A percentile compares a stretch with the other conserved stretches of the same genome.
Evolutionary conservation across 2,113 vertebrate species (phyloP).

Genomic region (Thomomys bottae): DNA sequence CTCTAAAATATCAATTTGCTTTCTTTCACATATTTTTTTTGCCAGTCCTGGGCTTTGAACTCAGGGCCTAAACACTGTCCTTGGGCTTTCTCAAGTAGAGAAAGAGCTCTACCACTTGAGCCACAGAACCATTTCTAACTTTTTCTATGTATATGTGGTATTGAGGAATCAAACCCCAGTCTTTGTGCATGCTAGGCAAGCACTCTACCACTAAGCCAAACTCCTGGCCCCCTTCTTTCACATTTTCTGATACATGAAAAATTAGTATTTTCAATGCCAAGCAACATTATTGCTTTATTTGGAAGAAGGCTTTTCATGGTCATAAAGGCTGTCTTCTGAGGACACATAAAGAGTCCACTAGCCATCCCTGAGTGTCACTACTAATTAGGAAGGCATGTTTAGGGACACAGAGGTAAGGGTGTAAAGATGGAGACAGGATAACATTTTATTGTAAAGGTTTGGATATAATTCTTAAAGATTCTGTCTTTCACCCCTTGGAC

Average conservation of each 20-base stretch:
- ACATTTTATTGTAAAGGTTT: neutral
- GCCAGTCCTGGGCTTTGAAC: too few relatives aligned
- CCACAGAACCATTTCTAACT: too few relatives aligned
- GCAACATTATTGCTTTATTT: neutral
- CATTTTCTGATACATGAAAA: neutral
- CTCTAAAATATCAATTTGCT: conserved; percentile 19
- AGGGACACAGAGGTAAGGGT: neutral
- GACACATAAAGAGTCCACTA: neutral
- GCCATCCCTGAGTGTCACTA: neutral
- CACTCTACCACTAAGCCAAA: too few relatives aligned
- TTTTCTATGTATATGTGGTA: too few relatives aligned
- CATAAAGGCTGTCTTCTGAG: neutral
- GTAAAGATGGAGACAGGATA: neutral
- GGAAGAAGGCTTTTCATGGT: neutral
- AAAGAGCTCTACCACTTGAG: too few relatives aligned
- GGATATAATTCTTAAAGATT: conserved; percentile 25
- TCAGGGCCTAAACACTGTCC: too few relatives aligned
- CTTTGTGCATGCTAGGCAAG: too few relatives aligned
- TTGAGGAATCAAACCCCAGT: too few relatives aligned
- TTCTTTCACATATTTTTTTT: conserved; percentile 45
- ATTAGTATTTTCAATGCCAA: conserved; percentile 46
- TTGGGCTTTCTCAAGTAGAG: too few relatives aligned
- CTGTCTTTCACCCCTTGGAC: conserved; percentile 24
- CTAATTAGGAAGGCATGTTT: conserved; percentile 9
- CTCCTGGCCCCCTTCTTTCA: conserved; percentile 58